These are phyloP conservation scores for Drymodes brunneopygia DNA, from an alignment of 2,113 vertebrate species.

Conservation along the genomic window DNA sequence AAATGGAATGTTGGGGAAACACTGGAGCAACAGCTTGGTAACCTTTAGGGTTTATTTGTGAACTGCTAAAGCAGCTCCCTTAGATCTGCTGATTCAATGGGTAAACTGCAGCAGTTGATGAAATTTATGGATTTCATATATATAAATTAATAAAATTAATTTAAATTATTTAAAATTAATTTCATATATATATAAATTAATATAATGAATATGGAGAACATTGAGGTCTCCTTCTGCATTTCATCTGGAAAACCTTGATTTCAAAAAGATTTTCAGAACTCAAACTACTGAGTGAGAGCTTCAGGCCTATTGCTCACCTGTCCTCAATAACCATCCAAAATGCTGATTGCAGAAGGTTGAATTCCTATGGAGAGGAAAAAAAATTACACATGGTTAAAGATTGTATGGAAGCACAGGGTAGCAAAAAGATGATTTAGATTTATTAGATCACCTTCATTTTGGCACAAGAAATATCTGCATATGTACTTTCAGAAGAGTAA, in stretches of 20 bases:
- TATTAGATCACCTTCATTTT: background rate
- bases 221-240: background rate
- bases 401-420: background rate
- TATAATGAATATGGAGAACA: background rate
- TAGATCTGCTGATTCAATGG: background rate
- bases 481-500: background rate
- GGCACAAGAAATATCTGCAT: background rate
- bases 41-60: background rate
- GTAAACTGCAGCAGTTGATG: background rate
- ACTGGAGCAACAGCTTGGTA: background rate
- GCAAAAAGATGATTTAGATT: background rate
- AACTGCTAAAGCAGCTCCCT: background rate
- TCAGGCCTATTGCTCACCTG: background rate
- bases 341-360: background rate
- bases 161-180: too few species aligned
- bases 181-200: too few species aligned
- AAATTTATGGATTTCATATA: background rate
- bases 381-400: background rate
- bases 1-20: background rate
- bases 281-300: background rate
- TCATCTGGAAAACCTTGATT: background rate
- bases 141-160: too few species aligned
- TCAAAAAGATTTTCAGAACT: background rate
- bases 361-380: background rate
- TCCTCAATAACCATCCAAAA: background rate